A percentile compares a stretch with the other conserved stretches of the same genome.
Conservation (phyloP, 2,888 invertebrate genomes). For the Melinopterus prodromus region DNA sequence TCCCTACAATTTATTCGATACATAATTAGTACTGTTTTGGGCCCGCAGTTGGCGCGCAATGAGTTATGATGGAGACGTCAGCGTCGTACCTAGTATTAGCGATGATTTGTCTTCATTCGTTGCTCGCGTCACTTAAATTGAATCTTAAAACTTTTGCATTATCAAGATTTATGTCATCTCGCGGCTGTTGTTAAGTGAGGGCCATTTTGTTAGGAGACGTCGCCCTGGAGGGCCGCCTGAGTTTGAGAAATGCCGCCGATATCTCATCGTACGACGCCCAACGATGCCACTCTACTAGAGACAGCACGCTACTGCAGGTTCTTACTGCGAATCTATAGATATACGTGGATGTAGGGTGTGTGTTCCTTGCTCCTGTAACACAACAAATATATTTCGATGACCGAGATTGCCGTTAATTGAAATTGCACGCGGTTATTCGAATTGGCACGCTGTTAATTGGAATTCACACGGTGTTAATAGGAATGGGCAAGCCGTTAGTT, state of each 20-base stretch:
- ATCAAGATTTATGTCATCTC: conserved; percentile 56
- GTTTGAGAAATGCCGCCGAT: conserved; percentile 51
- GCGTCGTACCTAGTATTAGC: conserved; percentile 19
- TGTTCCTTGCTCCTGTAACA: conserved; percentile 30
- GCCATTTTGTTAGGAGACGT: conserved; percentile 44
- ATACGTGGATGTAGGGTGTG: conserved; percentile 7
- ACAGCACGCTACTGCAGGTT: conserved; percentile 32
- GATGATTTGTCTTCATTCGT: conserved; percentile 52
- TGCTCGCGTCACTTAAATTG: conserved; percentile 50
- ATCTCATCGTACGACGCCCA: conserved; percentile 45
- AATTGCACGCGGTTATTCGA: too few species aligned
- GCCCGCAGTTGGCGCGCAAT: conserved; percentile 10
- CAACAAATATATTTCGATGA: conserved; percentile 29
- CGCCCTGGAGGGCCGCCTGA: conserved; percentile 40
- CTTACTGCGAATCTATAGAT: conserved; percentile 36
- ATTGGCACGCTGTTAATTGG: too few species aligned
- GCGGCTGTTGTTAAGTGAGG: conserved; percentile 49
- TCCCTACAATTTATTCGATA: not conserved
- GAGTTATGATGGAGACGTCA: conserved; percentile 29
- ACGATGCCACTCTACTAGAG: conserved; percentile 39
- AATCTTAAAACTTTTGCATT: conserved; percentile 55
- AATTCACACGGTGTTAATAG: too few species aligned
- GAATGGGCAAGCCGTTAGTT: too few species aligned
- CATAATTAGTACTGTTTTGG: not conserved
- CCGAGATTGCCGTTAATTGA: too few species aligned